phyloP scores from a whole-genome alignment of 1,140 invertebrate genomes.

The Bombus superbus region DNA sequence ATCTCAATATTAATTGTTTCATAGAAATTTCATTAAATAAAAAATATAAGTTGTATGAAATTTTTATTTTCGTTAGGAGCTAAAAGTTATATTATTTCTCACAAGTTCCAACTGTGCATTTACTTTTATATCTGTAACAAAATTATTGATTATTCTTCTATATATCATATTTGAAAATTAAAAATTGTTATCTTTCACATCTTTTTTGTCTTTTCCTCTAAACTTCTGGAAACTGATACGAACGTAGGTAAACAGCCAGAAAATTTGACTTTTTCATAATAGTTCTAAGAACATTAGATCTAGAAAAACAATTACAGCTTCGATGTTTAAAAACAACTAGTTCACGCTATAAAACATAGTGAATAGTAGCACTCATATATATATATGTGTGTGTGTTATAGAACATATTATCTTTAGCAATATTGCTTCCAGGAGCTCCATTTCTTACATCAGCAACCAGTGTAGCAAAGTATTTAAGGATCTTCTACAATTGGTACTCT shows the following conservation, averaged over 20 bases:
- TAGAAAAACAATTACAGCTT: background rate
- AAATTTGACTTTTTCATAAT: constrained; percentile 6
- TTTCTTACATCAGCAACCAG: constrained; percentile 52
- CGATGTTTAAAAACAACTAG: constrained; percentile 10
- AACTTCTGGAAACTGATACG: background rate
- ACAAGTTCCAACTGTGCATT: constrained; percentile 52
- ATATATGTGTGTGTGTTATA: background rate
- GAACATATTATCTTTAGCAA: constrained; percentile 25
- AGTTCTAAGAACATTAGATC: background rate
- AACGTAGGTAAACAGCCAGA: background rate
- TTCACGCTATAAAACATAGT: constrained; percentile 19
- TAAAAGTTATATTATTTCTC: constrained; percentile 53
- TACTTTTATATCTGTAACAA: background rate
- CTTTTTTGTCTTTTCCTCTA: background rate
- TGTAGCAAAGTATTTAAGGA: constrained; percentile 72
- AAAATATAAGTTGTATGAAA: background rate
- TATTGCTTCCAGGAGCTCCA: constrained; percentile 70
- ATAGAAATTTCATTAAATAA: background rate
- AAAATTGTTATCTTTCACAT: background rate
- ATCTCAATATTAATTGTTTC: background rate
- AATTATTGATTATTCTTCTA: background rate
- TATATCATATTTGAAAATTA: background rate
- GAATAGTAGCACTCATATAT: background rate
- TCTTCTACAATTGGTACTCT: constrained; percentile 77
- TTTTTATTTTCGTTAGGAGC: background rate